A percentile compares a stretch with the other conserved stretches of the same genome.
Evolutionary conservation across 2,113 vertebrate species (phyloP).

Genomic region (Petrocephalus zakoni): DNA sequence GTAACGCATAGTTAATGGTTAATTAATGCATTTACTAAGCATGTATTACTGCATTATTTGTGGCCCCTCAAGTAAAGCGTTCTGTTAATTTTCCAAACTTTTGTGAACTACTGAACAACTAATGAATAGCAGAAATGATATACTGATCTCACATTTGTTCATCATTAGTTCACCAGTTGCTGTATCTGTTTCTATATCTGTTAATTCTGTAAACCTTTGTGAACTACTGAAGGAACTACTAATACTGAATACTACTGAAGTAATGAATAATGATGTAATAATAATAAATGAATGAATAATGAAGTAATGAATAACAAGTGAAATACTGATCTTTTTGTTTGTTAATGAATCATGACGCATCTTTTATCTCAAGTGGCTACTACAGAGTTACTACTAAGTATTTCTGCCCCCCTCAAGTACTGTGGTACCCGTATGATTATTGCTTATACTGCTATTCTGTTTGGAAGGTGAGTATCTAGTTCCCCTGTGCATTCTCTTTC

Average conservation of each 20-base stretch:
- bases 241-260: too few relatives aligned
- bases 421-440: too few relatives aligned
- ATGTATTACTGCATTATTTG: too few relatives aligned
- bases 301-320: background rate
- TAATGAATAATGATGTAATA: too few relatives aligned
- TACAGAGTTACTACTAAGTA: background rate
- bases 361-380: background rate
- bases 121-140: background rate
- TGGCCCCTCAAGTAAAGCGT: too few relatives aligned
- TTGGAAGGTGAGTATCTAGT: background rate
- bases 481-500: background rate
- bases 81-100: too few relatives aligned
- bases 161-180: background rate
- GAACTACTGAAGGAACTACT: too few relatives aligned
- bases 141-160: background rate
- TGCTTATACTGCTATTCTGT: background rate
- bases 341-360: background rate
- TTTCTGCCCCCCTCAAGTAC: background rate
- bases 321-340: background rate
- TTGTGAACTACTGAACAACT: background rate
- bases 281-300: too few relatives aligned
- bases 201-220: too few relatives aligned
- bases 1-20: too few relatives aligned
- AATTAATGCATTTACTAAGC: too few relatives aligned
- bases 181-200: background rate